Conservation (phyloP, 2,888 invertebrate genomes). For the Platynereis dumerilii region DNA sequence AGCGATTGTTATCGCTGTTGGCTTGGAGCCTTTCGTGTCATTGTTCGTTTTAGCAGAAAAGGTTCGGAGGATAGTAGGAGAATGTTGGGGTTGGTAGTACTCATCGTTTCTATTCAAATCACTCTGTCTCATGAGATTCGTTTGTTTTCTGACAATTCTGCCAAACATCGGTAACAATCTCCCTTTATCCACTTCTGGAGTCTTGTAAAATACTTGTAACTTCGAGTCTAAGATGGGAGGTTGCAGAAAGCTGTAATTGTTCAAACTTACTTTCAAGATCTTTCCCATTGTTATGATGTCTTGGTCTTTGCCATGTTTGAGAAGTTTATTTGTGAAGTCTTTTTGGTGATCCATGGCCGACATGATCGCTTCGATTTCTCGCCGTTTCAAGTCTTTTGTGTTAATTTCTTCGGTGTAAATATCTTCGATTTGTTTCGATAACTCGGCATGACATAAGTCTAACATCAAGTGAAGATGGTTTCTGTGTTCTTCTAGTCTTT, state of each 20-base stretch:
- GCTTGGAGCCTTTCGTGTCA: conserved; percentile 54
- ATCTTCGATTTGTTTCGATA: conserved; percentile 16
- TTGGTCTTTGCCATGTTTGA: conserved; percentile 45
- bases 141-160: conserved; percentile 32
- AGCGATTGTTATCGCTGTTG: conserved; percentile 49
- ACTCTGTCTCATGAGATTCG: neutral
- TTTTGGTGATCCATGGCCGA: conserved; percentile 12
- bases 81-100: neutral
- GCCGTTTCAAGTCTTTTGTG: conserved; percentile 24
- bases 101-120: neutral
- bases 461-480: conserved; percentile 11
- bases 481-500: conserved; percentile 13
- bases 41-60: conserved; percentile 27
- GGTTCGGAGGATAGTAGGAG: neutral
- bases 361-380: neutral
- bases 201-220: conserved; percentile 15
- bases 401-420: conserved; percentile 38
- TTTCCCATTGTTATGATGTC: conserved; percentile 45
- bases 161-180: conserved; percentile 48
- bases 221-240: conserved; percentile 17
- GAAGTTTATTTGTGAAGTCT: conserved; percentile 22
- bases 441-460: conserved; percentile 9
- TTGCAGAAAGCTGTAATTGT: neutral
- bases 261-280: conserved; percentile 36
- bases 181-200: conserved; percentile 12